A percentile compares a stretch with the other conserved stretches of the same genome.
Evolutionary conservation across 2,797 vertebrate species (phyloP).

Genomic region (Danio aesculapii): DNA sequence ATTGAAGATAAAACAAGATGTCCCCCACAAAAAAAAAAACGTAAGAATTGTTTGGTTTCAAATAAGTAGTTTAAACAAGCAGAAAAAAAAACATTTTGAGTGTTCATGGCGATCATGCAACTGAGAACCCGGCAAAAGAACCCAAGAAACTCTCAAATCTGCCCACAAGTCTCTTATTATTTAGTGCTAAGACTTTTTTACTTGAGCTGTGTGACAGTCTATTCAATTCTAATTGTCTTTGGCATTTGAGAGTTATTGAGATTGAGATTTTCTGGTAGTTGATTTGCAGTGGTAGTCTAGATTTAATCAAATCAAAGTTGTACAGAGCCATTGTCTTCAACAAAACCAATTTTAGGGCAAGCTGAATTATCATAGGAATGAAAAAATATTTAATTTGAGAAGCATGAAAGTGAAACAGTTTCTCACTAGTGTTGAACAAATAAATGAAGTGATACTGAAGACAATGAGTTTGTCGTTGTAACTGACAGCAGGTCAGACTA

Average conservation of each 20-base stretch:
- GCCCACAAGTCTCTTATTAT: constrained; percentile 60
- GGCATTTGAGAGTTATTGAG: too few relatives aligned
- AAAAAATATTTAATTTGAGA: background rate
- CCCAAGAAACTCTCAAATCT: constrained; percentile 55
- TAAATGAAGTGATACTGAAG: background rate
- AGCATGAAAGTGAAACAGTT: background rate
- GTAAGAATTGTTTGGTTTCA: too few relatives aligned
- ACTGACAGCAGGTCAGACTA: background rate
- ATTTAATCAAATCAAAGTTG: background rate
- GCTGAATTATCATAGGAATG: background rate
- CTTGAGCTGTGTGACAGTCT: background rate
- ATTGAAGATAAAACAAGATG: too few relatives aligned
- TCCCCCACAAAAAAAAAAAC: too few relatives aligned
- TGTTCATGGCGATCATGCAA: too few relatives aligned
- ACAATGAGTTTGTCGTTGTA: constrained; percentile 21
- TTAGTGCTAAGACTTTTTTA: constrained; percentile 57
- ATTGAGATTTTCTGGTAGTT: background rate
- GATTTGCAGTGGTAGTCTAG: background rate
- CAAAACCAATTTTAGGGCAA: too few relatives aligned
- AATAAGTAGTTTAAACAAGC: too few relatives aligned
- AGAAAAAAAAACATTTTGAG: too few relatives aligned
- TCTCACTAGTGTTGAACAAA: background rate
- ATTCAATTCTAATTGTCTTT: background rate
- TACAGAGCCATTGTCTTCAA: background rate
- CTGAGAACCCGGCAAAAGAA: too few relatives aligned